Conservation (phyloP, 2,888 invertebrate species). For the Quadriops clusia region DNA sequence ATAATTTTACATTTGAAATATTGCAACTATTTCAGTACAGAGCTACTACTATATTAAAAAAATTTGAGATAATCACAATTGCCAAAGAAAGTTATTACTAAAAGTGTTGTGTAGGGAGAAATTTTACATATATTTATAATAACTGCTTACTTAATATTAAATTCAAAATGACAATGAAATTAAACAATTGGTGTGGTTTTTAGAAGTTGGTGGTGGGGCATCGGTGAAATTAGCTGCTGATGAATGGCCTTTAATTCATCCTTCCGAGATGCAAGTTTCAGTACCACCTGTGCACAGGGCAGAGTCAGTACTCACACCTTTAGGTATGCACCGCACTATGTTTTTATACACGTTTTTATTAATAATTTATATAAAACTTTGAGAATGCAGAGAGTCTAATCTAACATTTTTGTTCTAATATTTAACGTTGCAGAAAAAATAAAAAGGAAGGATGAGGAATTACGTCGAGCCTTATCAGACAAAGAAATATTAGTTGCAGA, state of each 20-base stretch:
- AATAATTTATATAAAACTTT: neutral
- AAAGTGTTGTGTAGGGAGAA: no score
- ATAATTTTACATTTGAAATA: no score
- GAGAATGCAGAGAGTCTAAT: neutral
- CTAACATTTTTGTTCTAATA: neutral
- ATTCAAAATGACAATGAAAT: no score
- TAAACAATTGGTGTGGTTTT: slow-evolving; percentile 16
- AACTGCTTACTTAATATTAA: no score
- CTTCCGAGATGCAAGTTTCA: slow-evolving; percentile 61
- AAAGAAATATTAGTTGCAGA: slow-evolving; percentile 66
- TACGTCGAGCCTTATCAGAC: slow-evolving; percentile 56
- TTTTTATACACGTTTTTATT: neutral
- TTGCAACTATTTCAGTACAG: no score
- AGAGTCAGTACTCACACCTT: slow-evolving; percentile 64
- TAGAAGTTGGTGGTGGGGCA: slow-evolving; percentile 34
- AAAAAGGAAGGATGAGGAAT: slow-evolving; percentile 57
- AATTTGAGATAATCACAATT: no score
- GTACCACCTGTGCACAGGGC: slow-evolving; percentile 63
- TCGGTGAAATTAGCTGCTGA: slow-evolving; percentile 46
- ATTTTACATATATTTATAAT: no score
- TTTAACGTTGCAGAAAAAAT: slow-evolving; percentile 49
- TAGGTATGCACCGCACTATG: slow-evolving; percentile 41
- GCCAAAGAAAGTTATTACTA: no score
- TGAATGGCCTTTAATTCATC: slow-evolving; percentile 52
- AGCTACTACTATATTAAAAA: no score